Evolutionary conservation across 2,888 invertebrate genomes (phyloP).

Genomic region (Hirtodrosophila trivittata): DNA sequence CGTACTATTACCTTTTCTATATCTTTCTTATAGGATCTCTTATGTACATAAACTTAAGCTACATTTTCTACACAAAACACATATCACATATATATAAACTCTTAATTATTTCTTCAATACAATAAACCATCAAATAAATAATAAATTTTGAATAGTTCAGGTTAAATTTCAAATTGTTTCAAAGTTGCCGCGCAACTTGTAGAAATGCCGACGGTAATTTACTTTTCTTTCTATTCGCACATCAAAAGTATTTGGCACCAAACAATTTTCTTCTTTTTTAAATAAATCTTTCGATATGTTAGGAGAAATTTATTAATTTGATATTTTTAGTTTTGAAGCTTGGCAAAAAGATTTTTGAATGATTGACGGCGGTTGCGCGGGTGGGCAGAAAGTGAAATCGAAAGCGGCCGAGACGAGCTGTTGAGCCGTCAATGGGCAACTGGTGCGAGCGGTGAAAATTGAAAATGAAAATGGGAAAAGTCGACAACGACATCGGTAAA

Average conservation of each 20-base stretch:
- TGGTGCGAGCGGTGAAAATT: conserved; percentile 81
- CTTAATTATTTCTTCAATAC: no score
- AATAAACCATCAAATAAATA: no score
- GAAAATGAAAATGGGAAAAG: conserved; percentile 79
- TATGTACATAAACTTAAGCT: no score
- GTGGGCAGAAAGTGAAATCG: conserved; percentile 40
- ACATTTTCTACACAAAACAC: conserved; percentile 14
- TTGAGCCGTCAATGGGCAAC: conserved; percentile 82
- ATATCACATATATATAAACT: no score
- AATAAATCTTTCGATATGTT: not conserved
- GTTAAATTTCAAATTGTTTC: conserved; percentile 11
- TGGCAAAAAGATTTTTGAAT: conserved; percentile 13
- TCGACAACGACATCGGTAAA: conserved; percentile 33
- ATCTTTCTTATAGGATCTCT: no score
- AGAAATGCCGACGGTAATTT: conserved; percentile 54
- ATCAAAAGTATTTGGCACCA: no score
- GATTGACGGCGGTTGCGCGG: conserved; percentile 27
- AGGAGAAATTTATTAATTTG: conserved; percentile 13
- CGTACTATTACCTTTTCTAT: not conserved
- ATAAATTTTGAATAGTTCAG: not conserved
- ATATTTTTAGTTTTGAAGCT: conserved; percentile 1
- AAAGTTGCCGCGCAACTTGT: conserved; percentile 24
- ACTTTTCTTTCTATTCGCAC: conserved; percentile 1
- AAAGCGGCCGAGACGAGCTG: conserved; percentile 81
- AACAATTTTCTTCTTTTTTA: conserved; percentile 4